Percentiles rank a stretch among this genome's conserved stretches.
phyloP scores from a whole-genome alignment of 2,888 invertebrate species.

The Lumbricus terrestris region DNA sequence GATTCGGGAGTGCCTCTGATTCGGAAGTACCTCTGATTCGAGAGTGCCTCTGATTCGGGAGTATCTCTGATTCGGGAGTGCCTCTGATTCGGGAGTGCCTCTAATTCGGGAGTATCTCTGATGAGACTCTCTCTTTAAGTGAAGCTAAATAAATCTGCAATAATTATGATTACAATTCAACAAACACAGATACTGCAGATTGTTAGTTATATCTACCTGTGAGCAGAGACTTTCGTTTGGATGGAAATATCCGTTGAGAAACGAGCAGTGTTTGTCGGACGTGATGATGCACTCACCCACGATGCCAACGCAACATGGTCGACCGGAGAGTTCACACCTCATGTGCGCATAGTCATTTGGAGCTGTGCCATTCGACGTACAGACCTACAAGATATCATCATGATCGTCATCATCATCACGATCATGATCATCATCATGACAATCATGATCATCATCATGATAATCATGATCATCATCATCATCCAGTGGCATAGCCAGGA shows the following conservation, averaged over 20 bases:
- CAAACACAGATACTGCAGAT: background rate
- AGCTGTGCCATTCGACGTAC: background rate
- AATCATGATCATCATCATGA: background rate
- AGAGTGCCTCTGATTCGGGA: too few species aligned
- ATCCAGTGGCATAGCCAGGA: too few species aligned
- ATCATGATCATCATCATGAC: background rate
- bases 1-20: too few species aligned
- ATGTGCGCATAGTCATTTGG: background rate
- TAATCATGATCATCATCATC: background rate
- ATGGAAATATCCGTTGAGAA: conserved; percentile 56
- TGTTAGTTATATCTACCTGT: conserved; percentile 48
- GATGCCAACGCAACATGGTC: conserved; percentile 90
- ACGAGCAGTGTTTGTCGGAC: conserved; percentile 56
- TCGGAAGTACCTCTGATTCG: too few species aligned
- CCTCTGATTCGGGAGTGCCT: too few species aligned
- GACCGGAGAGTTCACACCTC: conserved; percentile 26
- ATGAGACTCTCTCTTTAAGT: too few species aligned
- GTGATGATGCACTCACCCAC: conserved; percentile 67
- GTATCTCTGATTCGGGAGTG: too few species aligned
- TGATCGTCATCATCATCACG: background rate
- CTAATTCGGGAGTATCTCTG: too few species aligned
- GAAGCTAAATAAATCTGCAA: too few species aligned
- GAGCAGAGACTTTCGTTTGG: conserved; percentile 55
- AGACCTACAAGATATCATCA: conserved; percentile 18
- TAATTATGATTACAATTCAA: too few species aligned